Conservation (phyloP, 1,140 invertebrate genomes). For the Sitophilus oryzae region DNA sequence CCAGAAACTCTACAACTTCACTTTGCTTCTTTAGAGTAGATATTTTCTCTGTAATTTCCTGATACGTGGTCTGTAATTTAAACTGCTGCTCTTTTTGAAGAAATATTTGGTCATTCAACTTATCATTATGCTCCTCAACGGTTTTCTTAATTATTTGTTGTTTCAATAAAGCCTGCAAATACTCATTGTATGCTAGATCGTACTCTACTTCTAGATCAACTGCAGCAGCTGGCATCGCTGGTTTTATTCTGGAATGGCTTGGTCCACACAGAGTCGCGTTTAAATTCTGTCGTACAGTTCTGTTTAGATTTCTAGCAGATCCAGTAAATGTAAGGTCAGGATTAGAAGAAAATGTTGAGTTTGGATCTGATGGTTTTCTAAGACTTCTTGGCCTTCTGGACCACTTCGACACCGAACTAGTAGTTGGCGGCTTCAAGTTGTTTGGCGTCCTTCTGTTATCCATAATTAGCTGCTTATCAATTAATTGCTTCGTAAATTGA, state of each 20-base stretch:
- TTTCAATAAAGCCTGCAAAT: conserved; percentile 22
- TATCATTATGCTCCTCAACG: conserved; percentile 3
- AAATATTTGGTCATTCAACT: conserved; percentile 18
- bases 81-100: conserved; percentile 9
- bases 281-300: conserved; percentile 2
- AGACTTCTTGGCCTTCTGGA: not conserved
- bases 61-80: conserved; percentile 8
- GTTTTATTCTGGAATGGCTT: conserved; percentile 6
- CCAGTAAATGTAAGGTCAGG: not conserved
- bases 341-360: conserved; percentile 1
- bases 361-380: conserved; percentile 7
- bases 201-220: conserved; percentile 8
- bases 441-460: conserved; percentile 5
- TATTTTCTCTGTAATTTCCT: conserved; percentile 6
- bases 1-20: conserved; percentile 5
- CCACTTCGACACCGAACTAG: conserved; percentile 4
- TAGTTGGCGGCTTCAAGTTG: not conserved
- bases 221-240: not conserved
- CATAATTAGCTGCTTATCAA: not conserved
- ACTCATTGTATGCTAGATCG: conserved; percentile 22
- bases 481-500: too few species aligned
- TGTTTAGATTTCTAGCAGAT: not conserved
- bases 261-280: not conserved
- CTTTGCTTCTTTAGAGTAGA: conserved; percentile 4
- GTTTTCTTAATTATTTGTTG: conserved; percentile 13